Percentiles rank a stretch among this genome's conserved stretches.
phyloP scores from a whole-genome alignment of 2,888 invertebrate genomes.

The Drosophila neotestacea region DNA sequence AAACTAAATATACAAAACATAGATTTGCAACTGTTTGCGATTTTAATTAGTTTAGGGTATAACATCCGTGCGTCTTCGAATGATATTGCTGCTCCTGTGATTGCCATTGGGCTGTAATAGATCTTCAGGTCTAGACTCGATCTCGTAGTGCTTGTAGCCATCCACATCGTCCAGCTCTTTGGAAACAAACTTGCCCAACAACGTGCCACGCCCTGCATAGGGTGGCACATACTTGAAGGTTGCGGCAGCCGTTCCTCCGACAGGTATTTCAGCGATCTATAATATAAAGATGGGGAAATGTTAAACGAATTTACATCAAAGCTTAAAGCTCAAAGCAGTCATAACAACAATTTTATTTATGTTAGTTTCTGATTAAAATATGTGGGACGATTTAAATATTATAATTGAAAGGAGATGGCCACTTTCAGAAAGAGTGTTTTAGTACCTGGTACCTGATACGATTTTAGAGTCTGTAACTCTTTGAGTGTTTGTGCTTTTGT shows the following conservation, averaged over 20 bases:
- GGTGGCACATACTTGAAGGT: conserved; percentile 92
- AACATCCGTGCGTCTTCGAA: conserved; percentile 83
- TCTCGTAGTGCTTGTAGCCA: conserved; percentile 92
- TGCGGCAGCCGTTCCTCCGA: conserved; percentile 90
- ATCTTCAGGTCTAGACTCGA: conserved; percentile 86
- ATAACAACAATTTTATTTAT: too few species aligned
- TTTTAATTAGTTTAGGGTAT: conserved; percentile 64
- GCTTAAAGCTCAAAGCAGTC: too few species aligned
- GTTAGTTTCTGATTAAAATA: too few species aligned
- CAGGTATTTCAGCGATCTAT: conserved; percentile 85
- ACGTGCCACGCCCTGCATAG: conserved; percentile 91
- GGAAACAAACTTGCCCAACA: conserved; percentile 94
- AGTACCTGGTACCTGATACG: too few species aligned
- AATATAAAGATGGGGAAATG: not conserved
- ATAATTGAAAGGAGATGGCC: too few species aligned
- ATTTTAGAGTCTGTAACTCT: not conserved
- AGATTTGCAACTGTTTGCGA: conserved; percentile 4
- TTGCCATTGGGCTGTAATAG: conserved; percentile 78
- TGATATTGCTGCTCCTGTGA: conserved; percentile 75
- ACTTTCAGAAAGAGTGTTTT: too few species aligned
- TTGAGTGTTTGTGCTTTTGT: not conserved
- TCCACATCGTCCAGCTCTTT: conserved; percentile 96
- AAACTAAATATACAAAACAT: conserved; percentile 35
- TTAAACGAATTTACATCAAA: too few species aligned
- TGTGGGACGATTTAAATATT: too few species aligned